Conservation (phyloP, 2,888 invertebrate genomes). For the Drosophila basisetae region DNA sequence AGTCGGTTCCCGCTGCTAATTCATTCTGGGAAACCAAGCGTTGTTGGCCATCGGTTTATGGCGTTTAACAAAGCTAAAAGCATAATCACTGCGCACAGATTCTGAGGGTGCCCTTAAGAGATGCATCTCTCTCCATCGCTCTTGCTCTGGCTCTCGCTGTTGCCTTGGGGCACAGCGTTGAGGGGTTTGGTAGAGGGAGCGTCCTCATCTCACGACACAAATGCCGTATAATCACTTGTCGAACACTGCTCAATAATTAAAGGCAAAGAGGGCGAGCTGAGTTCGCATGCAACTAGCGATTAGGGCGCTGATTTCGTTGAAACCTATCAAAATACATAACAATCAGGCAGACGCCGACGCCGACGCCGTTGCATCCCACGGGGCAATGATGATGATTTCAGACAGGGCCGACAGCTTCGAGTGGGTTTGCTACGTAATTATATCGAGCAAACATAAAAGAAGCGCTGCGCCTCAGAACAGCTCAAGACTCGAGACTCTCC, state of each 20-base stretch:
- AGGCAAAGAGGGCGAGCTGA: slow-evolving; percentile 34
- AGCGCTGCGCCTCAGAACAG: slow-evolving; percentile 43
- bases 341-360: slow-evolving; percentile 55
- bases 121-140: slow-evolving; percentile 11
- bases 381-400: slow-evolving; percentile 72
- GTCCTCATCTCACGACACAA: slow-evolving; percentile 73
- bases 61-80: slow-evolving; percentile 63
- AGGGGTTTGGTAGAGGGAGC: slow-evolving; percentile 26
- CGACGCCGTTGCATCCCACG: slow-evolving; percentile 37
- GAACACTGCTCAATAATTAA: slow-evolving; percentile 81
- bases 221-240: slow-evolving; percentile 81
- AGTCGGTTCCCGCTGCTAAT: slow-evolving; percentile 38
- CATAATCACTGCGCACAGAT: slow-evolving; percentile 52
- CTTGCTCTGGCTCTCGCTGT: background rate
- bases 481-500: background rate
- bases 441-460: slow-evolving; percentile 79
- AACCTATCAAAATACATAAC: slow-evolving; percentile 81
- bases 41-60: slow-evolving; percentile 28
- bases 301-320: slow-evolving; percentile 79
- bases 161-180: slow-evolving; percentile 26
- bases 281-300: slow-evolving; percentile 73
- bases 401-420: slow-evolving; percentile 52
- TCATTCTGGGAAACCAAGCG: slow-evolving; percentile 61
- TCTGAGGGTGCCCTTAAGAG: slow-evolving; percentile 63
- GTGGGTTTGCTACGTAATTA: slow-evolving; percentile 69